Evolutionary conservation across 1,140 invertebrate genomes (phyloP).

Genomic region (Calosoma granatense): DNA sequence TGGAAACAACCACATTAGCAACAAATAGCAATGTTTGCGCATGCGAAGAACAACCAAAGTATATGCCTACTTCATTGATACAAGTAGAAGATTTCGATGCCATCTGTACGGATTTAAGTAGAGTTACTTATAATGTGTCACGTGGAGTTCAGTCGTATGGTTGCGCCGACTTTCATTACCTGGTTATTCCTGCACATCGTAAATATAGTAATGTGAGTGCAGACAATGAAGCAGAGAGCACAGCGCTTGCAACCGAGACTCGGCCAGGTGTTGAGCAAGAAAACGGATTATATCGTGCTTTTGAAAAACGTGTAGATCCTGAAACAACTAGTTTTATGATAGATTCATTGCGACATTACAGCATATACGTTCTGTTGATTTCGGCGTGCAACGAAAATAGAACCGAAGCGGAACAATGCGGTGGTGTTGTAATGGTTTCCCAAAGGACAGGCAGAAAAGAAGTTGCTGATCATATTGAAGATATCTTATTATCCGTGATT

Average conservation of each 20-base stretch:
- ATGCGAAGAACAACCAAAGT: neutral
- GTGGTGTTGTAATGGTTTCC: conserved; percentile 25
- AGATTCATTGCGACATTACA: conserved; percentile 36
- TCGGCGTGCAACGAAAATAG: conserved; percentile 38
- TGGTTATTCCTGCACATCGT: neutral
- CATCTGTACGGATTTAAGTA: neutral
- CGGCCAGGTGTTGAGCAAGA: neutral
- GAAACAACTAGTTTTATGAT: conserved; percentile 25
- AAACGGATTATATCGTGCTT: neutral
- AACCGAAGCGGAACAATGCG: conserved; percentile 23
- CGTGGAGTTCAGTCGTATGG: neutral
- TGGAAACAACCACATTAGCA: neutral
- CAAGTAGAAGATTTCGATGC: conserved; percentile 1
- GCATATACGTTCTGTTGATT: conserved; percentile 39
- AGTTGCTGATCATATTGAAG: conserved; percentile 31
- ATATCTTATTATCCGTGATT: conserved; percentile 24
- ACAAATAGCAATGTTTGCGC: too few species aligned
- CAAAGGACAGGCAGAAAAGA: conserved; percentile 29
- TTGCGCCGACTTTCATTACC: neutral
- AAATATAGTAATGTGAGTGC: neutral
- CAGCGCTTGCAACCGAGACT: neutral
- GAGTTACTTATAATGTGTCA: neutral
- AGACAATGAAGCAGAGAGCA: neutral
- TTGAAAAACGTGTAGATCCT: conserved; percentile 10
- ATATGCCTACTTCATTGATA: neutral